Evolutionary conservation across 2,888 invertebrate species (phyloP).

Genomic region (Theretra japonica): DNA sequence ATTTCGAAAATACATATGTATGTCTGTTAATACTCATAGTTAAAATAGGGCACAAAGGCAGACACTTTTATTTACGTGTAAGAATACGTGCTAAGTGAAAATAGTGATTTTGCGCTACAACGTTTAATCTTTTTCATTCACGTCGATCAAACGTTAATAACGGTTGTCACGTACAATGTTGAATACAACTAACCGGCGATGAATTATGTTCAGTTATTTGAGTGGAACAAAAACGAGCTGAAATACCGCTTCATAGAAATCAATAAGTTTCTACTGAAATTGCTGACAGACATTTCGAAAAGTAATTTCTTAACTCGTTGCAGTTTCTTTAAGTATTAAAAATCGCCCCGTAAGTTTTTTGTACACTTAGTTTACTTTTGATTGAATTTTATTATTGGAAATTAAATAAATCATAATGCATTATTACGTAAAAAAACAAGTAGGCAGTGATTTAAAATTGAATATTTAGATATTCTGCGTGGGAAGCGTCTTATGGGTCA

Average conservation of each 20-base stretch:
- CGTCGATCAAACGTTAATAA: slow-evolving; percentile 41
- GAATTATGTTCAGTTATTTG: slow-evolving; percentile 15
- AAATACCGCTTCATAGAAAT: slow-evolving; percentile 10
- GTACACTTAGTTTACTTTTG: no score
- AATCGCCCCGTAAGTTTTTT: not conserved
- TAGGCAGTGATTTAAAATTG: not conserved
- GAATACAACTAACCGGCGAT: slow-evolving; percentile 27
- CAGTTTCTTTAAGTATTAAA: not conserved
- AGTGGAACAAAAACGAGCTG: slow-evolving; percentile 18
- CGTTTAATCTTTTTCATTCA: slow-evolving; percentile 38
- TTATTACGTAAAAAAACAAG: not conserved
- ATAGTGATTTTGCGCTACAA: slow-evolving; percentile 33
- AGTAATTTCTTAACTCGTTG: not conserved
- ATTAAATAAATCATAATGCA: not conserved
- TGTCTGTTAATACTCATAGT: not conserved
- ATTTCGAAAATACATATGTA: no score
- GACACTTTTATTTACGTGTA: not conserved
- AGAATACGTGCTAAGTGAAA: slow-evolving; percentile 41
- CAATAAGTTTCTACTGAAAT: slow-evolving; percentile 8
- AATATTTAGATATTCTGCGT: slow-evolving; percentile 4
- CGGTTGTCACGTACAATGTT: slow-evolving; percentile 41
- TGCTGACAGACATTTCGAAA: slow-evolving; percentile 2
- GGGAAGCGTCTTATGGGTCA: slow-evolving; percentile 11
- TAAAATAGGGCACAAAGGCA: not conserved
- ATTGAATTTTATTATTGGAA: not conserved